phyloP scores from a whole-genome alignment of 1,140 invertebrate genomes.

The Aphelinus certus region DNA sequence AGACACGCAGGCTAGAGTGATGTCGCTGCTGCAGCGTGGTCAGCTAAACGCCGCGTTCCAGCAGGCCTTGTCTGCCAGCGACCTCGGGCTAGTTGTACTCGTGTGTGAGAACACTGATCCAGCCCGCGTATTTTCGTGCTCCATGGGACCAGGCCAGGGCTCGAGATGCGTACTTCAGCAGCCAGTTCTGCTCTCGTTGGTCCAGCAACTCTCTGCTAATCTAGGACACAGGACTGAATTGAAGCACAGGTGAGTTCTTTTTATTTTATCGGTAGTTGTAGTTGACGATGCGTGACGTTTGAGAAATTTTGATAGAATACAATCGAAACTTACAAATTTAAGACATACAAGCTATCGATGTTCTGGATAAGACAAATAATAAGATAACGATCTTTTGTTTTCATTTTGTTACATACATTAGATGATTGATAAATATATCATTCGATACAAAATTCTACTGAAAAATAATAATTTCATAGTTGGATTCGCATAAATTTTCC shows the following conservation, averaged over 20 bases:
- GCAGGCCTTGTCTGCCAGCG: conserved; percentile 85
- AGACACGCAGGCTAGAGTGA: conserved; percentile 73
- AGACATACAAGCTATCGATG: too few species aligned
- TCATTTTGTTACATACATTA: too few species aligned
- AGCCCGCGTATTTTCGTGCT: conserved; percentile 79
- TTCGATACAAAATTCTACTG: too few species aligned
- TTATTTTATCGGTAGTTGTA: conserved; percentile 19
- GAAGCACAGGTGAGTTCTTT: conserved; percentile 80
- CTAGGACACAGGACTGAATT: conserved; percentile 85
- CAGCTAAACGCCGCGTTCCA: conserved; percentile 89
- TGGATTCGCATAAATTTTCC: too few species aligned
- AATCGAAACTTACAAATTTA: too few species aligned
- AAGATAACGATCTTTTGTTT: too few species aligned
- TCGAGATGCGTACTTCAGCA: conserved; percentile 70
- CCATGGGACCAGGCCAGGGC: conserved; percentile 62
- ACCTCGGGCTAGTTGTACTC: conserved; percentile 84
- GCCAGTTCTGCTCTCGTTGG: conserved; percentile 87
- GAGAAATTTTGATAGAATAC: too few species aligned
- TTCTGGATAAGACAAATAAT: too few species aligned
- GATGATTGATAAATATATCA: too few species aligned
- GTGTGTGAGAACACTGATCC: conserved; percentile 85
- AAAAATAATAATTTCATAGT: too few species aligned
- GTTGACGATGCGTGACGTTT: too few species aligned
- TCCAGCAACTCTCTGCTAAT: conserved; percentile 91
- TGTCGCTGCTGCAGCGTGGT: conserved; percentile 76